Evolutionary conservation across 2,113 vertebrate genomes (phyloP).

Genomic region (Forbesichthys papilliferus): DNA sequence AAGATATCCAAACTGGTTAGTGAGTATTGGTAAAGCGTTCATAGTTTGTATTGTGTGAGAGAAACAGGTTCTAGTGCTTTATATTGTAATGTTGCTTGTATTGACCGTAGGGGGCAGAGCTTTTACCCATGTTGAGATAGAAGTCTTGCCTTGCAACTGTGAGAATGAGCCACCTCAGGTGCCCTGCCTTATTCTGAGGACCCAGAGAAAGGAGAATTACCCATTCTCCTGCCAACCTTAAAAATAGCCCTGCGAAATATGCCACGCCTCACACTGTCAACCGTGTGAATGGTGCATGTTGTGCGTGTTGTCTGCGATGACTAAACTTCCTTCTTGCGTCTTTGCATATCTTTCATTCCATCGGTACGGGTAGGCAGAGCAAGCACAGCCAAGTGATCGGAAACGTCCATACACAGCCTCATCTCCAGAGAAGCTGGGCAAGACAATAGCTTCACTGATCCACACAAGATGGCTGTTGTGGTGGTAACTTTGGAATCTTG

Average conservation of each 20-base stretch:
- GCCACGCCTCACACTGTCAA: constrained; percentile 48
- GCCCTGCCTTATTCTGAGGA: constrained; percentile 22
- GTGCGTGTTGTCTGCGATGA: neutral
- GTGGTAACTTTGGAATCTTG: constrained; percentile 40
- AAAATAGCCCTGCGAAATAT: constrained; percentile 47
- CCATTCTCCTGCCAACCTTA: constrained; percentile 30
- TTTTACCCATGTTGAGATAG: neutral
- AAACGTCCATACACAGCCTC: constrained; percentile 11
- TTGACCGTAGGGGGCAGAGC: too few species aligned
- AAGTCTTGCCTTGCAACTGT: too few species aligned
- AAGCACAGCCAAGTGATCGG: constrained; percentile 11
- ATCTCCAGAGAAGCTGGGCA: constrained; percentile 11
- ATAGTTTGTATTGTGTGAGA: too few species aligned
- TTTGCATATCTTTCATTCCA: constrained; percentile 51
- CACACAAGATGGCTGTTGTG: constrained; percentile 34
- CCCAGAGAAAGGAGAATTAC: constrained; percentile 8
- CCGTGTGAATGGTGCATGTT: neutral
- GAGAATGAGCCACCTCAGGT: constrained; percentile 3
- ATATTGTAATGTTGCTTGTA: too few species aligned
- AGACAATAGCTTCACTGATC: constrained; percentile 59
- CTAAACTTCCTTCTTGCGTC: constrained; percentile 31
- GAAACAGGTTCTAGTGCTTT: too few species aligned
- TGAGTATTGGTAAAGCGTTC: too few species aligned
- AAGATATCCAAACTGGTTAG: too few species aligned
- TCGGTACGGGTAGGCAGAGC: neutral